Evolutionary conservation across 2,888 invertebrate species (phyloP).

Genomic region (Dilophus febrilis): DNA sequence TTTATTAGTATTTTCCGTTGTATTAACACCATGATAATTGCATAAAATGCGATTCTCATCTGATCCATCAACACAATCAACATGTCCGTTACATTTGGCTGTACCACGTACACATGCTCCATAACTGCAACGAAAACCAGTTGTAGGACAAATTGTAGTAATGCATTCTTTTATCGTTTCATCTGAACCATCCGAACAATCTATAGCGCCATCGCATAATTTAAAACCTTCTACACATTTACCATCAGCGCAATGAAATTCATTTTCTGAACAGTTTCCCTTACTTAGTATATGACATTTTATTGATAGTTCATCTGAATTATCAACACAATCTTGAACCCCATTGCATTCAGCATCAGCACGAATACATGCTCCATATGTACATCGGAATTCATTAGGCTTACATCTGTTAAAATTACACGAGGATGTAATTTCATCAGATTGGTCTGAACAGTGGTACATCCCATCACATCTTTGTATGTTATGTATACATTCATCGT

Average conservation of each 20-base stretch:
- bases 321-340: slow-evolving; percentile 10
- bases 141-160: not conserved
- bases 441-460: slow-evolving; percentile 9
- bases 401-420: slow-evolving; percentile 13
- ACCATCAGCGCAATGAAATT: too few species aligned
- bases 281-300: too few species aligned
- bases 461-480: slow-evolving; percentile 26
- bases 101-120: slow-evolving; percentile 41
- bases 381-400: slow-evolving; percentile 38
- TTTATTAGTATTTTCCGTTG: not conserved
- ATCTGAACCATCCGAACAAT: slow-evolving; percentile 17
- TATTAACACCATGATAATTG: too few species aligned
- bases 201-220: slow-evolving; percentile 11
- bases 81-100: slow-evolving; percentile 36
- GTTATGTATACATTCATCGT: slow-evolving; percentile 13
- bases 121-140: slow-evolving; percentile 39
- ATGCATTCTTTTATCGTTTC: slow-evolving; percentile 12
- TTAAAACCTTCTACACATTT: slow-evolving; percentile 14
- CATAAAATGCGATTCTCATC: not conserved
- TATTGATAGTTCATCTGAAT: too few species aligned
- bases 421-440: not conserved
- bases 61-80: too few species aligned
- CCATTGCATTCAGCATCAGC: slow-evolving; percentile 32
- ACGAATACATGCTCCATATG: slow-evolving; percentile 43
- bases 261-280: too few species aligned